Conservation (phyloP, 2,797 vertebrate species). For the Mormyrus hasselquistii region DNA sequence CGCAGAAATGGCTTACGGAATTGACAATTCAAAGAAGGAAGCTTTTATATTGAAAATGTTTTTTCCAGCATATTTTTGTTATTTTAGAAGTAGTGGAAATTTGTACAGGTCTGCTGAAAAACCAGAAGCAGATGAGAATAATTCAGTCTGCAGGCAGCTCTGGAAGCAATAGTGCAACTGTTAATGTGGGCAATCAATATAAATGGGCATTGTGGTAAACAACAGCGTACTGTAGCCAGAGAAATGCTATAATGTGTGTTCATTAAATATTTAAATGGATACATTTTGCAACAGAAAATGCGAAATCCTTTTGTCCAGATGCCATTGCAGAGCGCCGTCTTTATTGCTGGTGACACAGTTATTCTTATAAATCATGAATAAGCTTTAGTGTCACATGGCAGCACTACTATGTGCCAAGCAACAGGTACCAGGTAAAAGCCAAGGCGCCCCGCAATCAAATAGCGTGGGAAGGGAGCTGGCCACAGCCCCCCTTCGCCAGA, state of each 20-base stretch:
- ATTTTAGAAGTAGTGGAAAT: neutral
- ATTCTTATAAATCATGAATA: neutral
- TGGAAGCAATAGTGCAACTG: neutral
- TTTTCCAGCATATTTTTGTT: neutral
- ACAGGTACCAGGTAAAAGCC: slow-evolving; percentile 1
- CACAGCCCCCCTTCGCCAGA: neutral
- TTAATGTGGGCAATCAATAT: neutral
- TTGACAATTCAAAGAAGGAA: neutral
- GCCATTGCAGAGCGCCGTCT: neutral
- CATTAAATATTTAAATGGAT: slow-evolving; percentile 7
- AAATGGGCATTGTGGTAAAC: neutral
- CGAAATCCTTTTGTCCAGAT: neutral
- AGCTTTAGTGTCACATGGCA: neutral
- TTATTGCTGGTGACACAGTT: neutral
- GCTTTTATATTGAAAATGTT: neutral
- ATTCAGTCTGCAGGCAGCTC: neutral
- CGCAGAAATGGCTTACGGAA: neutral
- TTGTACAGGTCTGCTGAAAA: neutral
- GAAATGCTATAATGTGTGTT: neutral
- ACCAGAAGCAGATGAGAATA: neutral
- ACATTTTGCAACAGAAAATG: neutral
- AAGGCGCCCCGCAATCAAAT: neutral
- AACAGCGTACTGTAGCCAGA: neutral
- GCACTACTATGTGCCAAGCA: neutral
- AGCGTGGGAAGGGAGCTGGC: neutral